Percentiles rank a stretch among this genome's conserved stretches.
Evolutionary conservation across 2,888 invertebrate species (phyloP).

Genomic region (Tiliacea aurago): DNA sequence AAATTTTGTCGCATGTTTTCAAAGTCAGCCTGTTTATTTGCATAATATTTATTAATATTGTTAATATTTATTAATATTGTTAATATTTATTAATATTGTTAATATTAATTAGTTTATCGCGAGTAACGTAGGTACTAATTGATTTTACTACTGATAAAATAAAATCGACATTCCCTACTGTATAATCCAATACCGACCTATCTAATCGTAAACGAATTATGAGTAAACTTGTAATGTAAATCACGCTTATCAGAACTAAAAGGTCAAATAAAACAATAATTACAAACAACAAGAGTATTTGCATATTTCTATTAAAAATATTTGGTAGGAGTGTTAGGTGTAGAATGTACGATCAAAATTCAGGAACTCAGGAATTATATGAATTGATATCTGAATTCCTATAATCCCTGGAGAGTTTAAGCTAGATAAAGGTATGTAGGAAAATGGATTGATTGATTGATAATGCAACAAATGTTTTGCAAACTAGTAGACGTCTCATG

Average conservation of each 20-base stretch:
- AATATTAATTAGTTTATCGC: slow-evolving; percentile 19
- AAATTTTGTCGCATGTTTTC: too few relatives aligned
- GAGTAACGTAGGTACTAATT: not conserved
- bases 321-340: too few relatives aligned
- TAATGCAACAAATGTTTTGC: too few relatives aligned
- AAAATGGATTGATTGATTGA: too few relatives aligned
- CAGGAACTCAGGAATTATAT: too few relatives aligned
- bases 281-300: slow-evolving; percentile 10
- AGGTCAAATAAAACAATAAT: slow-evolving; percentile 2
- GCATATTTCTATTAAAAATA: not conserved
- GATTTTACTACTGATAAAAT: slow-evolving; percentile 34
- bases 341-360: too few relatives aligned
- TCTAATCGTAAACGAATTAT: slow-evolving; percentile 41
- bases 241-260: slow-evolving; percentile 21
- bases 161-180: slow-evolving; percentile 22
- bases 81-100: slow-evolving; percentile 4
- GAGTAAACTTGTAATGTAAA: slow-evolving; percentile 7
- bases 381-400: too few relatives aligned
- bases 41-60: not conserved
- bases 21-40: too few relatives aligned
- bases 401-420: too few relatives aligned
- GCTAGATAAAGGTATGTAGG: too few relatives aligned
- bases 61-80: slow-evolving; percentile 6
- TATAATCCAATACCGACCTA: slow-evolving; percentile 16
- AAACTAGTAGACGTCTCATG: too few relatives aligned